Evolutionary conservation across 2,888 invertebrate species (phyloP).

Genomic region (Erannis defoliaria): DNA sequence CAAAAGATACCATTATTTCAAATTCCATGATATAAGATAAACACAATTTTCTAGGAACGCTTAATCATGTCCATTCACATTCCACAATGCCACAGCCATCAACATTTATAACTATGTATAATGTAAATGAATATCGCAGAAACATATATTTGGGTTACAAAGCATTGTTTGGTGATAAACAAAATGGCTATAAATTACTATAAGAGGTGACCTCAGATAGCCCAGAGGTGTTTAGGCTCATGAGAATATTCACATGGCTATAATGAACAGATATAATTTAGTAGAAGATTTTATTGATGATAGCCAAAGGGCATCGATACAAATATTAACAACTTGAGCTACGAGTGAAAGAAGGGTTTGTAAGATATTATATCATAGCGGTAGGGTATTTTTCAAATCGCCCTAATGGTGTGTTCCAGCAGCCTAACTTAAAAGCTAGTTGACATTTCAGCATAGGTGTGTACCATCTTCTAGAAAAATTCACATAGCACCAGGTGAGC

Average conservation of each 20-base stretch:
- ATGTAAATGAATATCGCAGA: constrained; percentile 12
- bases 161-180: constrained; percentile 27
- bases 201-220: constrained; percentile 31
- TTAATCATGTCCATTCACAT: constrained; percentile 15
- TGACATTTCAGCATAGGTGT: no score
- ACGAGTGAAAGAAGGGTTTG: no score
- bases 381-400: no score
- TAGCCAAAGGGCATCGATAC: no score
- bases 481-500: no score
- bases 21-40: constrained; percentile 17
- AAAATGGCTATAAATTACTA: constrained; percentile 15
- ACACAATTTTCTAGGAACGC: constrained; percentile 22
- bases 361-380: no score
- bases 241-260: constrained; percentile 15
- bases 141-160: constrained; percentile 24
- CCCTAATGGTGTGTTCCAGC: no score
- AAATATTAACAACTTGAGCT: no score
- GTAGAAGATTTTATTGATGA: not conserved
- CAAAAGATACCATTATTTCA: constrained; percentile 38
- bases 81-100: constrained; percentile 7
- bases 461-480: no score
- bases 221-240: constrained; percentile 25
- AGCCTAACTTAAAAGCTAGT: no score
- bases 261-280: not conserved
- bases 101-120: constrained; percentile 17